These are phyloP conservation scores for Seriola quinqueradiata DNA, from an alignment of 2,113 vertebrate genomes.

Conservation along the genomic window DNA sequence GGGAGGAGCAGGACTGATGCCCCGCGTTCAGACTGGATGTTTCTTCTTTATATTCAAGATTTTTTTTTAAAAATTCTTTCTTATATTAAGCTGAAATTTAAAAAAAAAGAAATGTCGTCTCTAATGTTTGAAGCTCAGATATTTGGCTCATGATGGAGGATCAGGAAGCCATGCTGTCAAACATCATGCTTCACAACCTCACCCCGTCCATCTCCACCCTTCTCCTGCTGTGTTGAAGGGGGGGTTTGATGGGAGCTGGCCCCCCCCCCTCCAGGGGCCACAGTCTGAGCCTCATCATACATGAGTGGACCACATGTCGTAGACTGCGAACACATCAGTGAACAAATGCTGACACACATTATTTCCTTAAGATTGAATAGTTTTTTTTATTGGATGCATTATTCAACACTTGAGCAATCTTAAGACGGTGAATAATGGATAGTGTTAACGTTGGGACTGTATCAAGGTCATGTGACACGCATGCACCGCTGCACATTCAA, in stretches of 20 bases:
- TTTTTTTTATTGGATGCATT: constrained; percentile 70
- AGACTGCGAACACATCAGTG: constrained; percentile 21
- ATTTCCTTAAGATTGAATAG: constrained; percentile 62
- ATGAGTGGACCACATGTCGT: constrained; percentile 37
- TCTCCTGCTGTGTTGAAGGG: constrained; percentile 28
- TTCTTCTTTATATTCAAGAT: constrained; percentile 9
- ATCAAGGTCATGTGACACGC: constrained; percentile 68
- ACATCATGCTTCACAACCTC: neutral
- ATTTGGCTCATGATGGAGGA: constrained; percentile 3
- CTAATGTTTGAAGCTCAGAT: neutral
- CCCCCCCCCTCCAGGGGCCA: constrained; percentile 24
- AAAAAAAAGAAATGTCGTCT: neutral
- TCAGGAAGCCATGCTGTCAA: constrained; percentile 35
- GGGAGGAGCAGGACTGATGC: constrained; percentile 35
- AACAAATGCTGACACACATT: constrained; percentile 72
- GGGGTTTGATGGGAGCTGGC: constrained; percentile 17
- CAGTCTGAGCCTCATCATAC: constrained; percentile 41
- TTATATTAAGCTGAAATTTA: neutral
- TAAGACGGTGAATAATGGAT: constrained; percentile 80
- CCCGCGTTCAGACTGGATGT: constrained; percentile 16
- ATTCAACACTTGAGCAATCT: constrained; percentile 74
- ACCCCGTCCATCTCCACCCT: neutral
- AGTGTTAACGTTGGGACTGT: constrained; percentile 66
- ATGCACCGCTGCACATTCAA: constrained; percentile 70
- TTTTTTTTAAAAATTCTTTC: neutral